Percentiles rank a stretch among this genome's conserved stretches.
phyloP scores from a whole-genome alignment of 2,888 invertebrate genomes.

The Epinotia demarniana region DNA sequence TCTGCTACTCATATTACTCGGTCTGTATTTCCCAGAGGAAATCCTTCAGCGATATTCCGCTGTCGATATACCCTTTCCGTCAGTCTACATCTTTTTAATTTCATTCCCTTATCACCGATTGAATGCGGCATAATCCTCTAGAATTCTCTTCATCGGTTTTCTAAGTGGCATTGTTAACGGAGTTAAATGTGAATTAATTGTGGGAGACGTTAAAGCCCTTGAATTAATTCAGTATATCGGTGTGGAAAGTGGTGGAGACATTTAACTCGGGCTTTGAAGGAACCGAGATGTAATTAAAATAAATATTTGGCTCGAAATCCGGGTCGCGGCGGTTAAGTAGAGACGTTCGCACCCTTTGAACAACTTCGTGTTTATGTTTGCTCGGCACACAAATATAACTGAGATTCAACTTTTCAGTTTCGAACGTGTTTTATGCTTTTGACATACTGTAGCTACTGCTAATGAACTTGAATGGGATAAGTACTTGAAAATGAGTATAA shows the following conservation, averaged over 20 bases:
- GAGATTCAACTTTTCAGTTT: constrained; percentile 56
- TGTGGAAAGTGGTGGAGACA: constrained; percentile 65
- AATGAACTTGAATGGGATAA: not conserved
- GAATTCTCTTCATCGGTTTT: constrained; percentile 33
- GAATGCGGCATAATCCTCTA: constrained; percentile 43
- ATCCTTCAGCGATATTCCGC: constrained; percentile 59
- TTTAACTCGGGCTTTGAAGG: constrained; percentile 73
- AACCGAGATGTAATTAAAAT: constrained; percentile 81
- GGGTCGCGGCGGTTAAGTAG: constrained; percentile 79
- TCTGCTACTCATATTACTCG: constrained; percentile 62
- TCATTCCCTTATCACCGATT: constrained; percentile 51
- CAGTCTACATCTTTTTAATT: constrained; percentile 52
- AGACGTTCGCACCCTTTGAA: constrained; percentile 82
- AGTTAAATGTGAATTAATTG: constrained; percentile 43
- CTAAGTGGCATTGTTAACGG: constrained; percentile 34
- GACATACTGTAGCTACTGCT: not conserved
- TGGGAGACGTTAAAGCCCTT: constrained; percentile 45
- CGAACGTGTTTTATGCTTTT: not conserved
- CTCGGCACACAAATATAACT: constrained; percentile 82
- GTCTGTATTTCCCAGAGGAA: constrained; percentile 62
- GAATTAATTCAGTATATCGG: constrained; percentile 67
- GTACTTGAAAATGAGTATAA: not conserved
- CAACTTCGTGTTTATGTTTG: constrained; percentile 82
- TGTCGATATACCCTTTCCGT: constrained; percentile 54
- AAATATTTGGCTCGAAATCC: constrained; percentile 83